Conservation (phyloP, 2,797 vertebrate species). For the Pangasius larnaudii region DNA sequence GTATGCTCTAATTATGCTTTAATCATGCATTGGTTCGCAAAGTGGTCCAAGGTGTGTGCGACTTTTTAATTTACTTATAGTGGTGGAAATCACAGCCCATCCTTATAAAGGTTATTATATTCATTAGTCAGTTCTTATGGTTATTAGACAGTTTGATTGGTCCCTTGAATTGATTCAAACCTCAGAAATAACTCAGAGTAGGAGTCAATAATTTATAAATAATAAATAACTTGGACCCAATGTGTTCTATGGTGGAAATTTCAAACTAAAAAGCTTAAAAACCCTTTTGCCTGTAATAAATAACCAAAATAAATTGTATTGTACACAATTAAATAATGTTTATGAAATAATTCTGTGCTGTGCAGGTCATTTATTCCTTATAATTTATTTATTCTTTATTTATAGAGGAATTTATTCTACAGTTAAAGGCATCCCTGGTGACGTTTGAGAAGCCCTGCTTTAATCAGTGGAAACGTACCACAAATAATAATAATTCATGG, state of each 20-base stretch:
- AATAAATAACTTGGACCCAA: not conserved
- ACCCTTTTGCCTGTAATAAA: not conserved
- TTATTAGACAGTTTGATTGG: not conserved
- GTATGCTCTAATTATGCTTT: not conserved
- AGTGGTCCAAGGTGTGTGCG: not conserved
- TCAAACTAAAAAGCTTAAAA: not conserved
- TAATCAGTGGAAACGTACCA: not conserved
- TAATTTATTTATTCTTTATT: not conserved
- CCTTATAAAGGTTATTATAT: not conserved
- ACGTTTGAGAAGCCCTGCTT: not conserved
- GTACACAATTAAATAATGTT: conserved; percentile 3
- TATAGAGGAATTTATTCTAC: not conserved
- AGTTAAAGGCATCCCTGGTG: not conserved
- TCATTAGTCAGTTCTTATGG: not conserved
- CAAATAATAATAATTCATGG: not conserved
- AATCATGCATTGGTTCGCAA: not conserved
- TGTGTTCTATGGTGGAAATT: not conserved
- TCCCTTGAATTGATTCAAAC: not conserved
- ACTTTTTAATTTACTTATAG: not conserved
- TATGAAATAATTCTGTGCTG: not conserved
- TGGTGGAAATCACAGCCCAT: too few relatives aligned
- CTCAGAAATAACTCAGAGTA: not conserved
- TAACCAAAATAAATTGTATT: not conserved
- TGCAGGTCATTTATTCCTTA: not conserved
- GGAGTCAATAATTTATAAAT: not conserved